Evolutionary conservation across 1,140 invertebrate genomes (phyloP).

Genomic region (Drosophila watanabei): DNA sequence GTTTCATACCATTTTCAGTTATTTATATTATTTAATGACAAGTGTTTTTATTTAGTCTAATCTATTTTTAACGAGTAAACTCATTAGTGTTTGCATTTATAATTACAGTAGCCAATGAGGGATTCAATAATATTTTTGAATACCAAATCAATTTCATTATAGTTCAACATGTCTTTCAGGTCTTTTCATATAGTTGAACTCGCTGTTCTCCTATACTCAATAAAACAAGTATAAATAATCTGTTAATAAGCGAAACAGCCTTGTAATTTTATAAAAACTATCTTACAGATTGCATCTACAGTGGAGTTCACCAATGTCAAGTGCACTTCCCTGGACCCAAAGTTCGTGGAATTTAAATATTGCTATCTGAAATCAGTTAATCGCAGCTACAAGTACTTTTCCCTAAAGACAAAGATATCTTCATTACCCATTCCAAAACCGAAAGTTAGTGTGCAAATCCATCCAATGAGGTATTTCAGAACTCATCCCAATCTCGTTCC

Average conservation of each 20-base stretch:
- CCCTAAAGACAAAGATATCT: conserved; percentile 3
- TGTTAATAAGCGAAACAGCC: too few species aligned
- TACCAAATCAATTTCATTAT: background rate
- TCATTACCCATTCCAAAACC: conserved; percentile 5
- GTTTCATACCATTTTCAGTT: too few species aligned
- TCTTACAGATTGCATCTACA: background rate
- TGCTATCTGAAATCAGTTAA: conserved; percentile 30
- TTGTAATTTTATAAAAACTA: too few species aligned
- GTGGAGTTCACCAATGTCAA: conserved; percentile 41
- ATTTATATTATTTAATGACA: too few species aligned
- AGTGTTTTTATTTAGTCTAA: background rate
- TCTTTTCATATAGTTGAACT: background rate
- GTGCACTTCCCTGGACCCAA: conserved; percentile 15
- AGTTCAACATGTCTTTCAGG: background rate
- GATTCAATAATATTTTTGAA: background rate
- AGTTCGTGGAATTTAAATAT: conserved; percentile 24
- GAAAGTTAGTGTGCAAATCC: background rate
- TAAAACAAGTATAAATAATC: background rate
- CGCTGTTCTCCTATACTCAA: background rate
- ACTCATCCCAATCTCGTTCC: background rate
- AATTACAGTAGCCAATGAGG: too few species aligned
- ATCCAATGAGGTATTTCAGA: background rate
- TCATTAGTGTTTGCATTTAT: background rate
- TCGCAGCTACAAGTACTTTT: conserved; percentile 26
- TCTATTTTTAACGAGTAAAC: background rate